Evolutionary conservation across 2,888 invertebrate species (phyloP).

Genomic region (Brenthis daphne): DNA sequence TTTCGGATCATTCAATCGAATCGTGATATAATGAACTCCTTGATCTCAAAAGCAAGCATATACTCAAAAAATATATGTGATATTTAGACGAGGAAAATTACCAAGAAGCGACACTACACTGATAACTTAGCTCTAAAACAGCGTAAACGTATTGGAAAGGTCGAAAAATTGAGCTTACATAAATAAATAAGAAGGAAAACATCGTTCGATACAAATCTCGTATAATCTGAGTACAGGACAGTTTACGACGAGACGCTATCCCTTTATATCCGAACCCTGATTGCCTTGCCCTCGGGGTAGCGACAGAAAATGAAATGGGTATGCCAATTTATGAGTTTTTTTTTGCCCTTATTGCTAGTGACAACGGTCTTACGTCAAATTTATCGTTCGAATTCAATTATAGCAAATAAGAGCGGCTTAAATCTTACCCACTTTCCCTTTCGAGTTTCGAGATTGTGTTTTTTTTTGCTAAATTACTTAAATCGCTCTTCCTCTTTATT

Average conservation of each 20-base stretch:
- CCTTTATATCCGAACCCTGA: conserved; percentile 75
- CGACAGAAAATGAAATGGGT: conserved; percentile 51
- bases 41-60: too few species aligned
- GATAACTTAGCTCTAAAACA: conserved; percentile 9
- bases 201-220: conserved; percentile 63
- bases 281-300: conserved; percentile 65
- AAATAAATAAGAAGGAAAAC: conserved; percentile 47
- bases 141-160: conserved; percentile 16
- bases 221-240: conserved; percentile 70
- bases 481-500: not conserved
- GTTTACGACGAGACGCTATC: conserved; percentile 71
- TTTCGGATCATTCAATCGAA: too few species aligned
- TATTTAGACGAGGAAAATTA: not conserved
- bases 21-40: too few species aligned
- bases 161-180: conserved; percentile 28
- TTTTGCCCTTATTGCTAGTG: conserved; percentile 34
- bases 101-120: not conserved
- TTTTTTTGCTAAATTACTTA: conserved; percentile 13
- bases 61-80: too few species aligned
- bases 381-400: conserved; percentile 38
- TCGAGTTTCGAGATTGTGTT: not conserved
- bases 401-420: conserved; percentile 30
- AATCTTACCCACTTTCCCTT: conserved; percentile 10
- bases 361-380: conserved; percentile 39
- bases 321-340: conserved; percentile 36